phyloP scores from a whole-genome alignment of 2,888 invertebrate genomes.

The Automeris io region DNA sequence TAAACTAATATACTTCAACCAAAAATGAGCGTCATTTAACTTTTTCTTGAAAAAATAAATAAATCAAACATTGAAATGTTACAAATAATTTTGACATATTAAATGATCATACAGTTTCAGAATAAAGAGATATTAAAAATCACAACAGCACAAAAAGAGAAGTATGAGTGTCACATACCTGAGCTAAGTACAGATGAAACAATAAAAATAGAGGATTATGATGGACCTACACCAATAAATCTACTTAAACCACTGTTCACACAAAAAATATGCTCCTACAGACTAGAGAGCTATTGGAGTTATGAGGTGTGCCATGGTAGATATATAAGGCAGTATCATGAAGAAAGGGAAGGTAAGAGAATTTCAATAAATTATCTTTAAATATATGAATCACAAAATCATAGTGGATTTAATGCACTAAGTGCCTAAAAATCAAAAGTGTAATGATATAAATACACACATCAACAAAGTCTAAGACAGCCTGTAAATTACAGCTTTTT shows the following conservation, averaged over 20 bases:
- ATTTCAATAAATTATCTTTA: background rate
- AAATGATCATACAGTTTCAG: too few species aligned
- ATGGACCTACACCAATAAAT: constrained; percentile 86
- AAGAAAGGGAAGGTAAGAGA: constrained; percentile 86
- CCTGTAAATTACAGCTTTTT: too few species aligned
- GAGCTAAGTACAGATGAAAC: constrained; percentile 75
- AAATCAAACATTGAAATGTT: too few species aligned
- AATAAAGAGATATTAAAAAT: constrained; percentile 80
- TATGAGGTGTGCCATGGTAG: constrained; percentile 97
- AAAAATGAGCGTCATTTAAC: too few species aligned
- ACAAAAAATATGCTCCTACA: constrained; percentile 89
- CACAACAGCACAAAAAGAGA: constrained; percentile 86
- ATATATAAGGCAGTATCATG: constrained; percentile 95
- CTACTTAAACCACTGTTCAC: constrained; percentile 86
- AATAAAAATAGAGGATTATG: constrained; percentile 78
- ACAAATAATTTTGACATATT: too few species aligned
- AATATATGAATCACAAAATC: background rate
- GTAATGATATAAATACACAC: too few species aligned
- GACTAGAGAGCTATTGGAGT: constrained; percentile 95
- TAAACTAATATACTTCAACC: too few species aligned
- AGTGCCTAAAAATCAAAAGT: too few species aligned
- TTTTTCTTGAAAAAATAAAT: too few species aligned
- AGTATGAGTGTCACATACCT: constrained; percentile 89
- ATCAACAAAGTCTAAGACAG: too few species aligned
- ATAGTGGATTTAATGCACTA: too few species aligned